Percentiles rank a stretch among this genome's conserved stretches.
These are phyloP conservation scores for Drosophila pseudoananassae DNA, from an alignment of 1,140 invertebrate genomes.

Conservation along the genomic window DNA sequence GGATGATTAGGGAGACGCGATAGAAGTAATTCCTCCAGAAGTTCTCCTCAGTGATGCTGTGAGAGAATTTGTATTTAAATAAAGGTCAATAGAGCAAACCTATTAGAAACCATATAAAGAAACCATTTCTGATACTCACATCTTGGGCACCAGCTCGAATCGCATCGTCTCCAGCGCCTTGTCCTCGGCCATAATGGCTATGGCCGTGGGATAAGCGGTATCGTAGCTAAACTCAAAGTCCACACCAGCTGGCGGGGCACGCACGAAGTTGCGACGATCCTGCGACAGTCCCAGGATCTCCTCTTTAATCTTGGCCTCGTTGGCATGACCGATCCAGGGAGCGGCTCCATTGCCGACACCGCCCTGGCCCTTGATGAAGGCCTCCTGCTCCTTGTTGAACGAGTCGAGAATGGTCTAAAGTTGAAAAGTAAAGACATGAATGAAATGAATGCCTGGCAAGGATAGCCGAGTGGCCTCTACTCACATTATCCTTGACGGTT, in stretches of 20 bases:
- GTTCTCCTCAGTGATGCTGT: conserved; percentile 97
- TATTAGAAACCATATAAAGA: too few relatives aligned
- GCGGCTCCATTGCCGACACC: conserved; percentile 91
- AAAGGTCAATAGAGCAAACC: too few relatives aligned
- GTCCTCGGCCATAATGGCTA: conserved; percentile 97
- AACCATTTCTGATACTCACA: conserved; percentile 87
- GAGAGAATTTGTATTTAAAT: not conserved
- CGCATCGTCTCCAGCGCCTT: conserved; percentile 98
- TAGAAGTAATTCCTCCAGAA: conserved; percentile 99
- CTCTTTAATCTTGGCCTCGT: conserved; percentile 95
- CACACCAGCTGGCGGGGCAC: conserved; percentile 97
- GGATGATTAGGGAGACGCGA: conserved; percentile 98
- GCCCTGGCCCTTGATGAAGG: conserved; percentile 95
- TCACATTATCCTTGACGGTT: conserved; percentile 97
- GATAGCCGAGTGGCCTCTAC: conserved; percentile 73
- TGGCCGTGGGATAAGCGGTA: conserved; percentile 94
- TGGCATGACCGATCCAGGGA: conserved; percentile 95
- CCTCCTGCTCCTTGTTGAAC: conserved; percentile 98
- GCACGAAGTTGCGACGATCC: conserved; percentile 98
- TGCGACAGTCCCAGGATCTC: conserved; percentile 97
- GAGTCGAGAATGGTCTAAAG: conserved; percentile 95
- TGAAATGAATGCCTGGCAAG: not conserved
- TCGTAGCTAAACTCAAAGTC: conserved; percentile 98
- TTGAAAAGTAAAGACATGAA: conserved; percentile 47
- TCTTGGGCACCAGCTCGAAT: conserved; percentile 99